Evolutionary conservation across 1,140 invertebrate species (phyloP), one percentile per base, ranked within the genome.

Genomic region (Drosophila nikananu): DNA sequence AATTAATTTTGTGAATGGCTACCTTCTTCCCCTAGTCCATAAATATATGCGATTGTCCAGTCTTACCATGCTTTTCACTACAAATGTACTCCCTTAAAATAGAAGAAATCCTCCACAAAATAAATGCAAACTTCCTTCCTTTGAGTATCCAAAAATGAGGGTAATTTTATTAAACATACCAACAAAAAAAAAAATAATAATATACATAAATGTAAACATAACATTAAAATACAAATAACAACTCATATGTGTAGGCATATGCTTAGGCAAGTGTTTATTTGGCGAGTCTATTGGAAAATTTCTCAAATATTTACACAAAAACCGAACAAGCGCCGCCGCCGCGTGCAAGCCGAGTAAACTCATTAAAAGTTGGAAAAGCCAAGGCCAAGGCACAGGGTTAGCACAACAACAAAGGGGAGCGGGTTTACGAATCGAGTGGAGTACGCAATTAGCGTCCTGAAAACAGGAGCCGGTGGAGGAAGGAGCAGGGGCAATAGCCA

Each of bases 291-390:
- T 79, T 74, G 68, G 54, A 64, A 63, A 79, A 72, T 79, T 79
- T 80, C 76, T 66, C 54, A 76, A 72, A 77, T 86, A 86, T 86
- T 70, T 89, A 83, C 80, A 86, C 39, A 76, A 77, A 49, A 61
- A 58, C 44, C 48, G 46, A 77, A 52, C 61, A 37, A 65, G 58
- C 64, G 37, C 46, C 54, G 37, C 48, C 64, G 37, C 46, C 54
- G 37, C 48, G 32, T 44, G 37, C 48, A 41, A 30, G 37, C 55
- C 35, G 35, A 37, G 35, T 37, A 66, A 84, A 76, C 72, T 83
- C 61, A 75, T 68, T 62, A 83, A 84, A 71, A 77, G 48, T 66
- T 77, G 30, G 19, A 27, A 60, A 59, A 61, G 64, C 37, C 52
- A 70, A 74, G 46, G 42, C 49, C 13, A 57, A 52, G 48, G 19